Evolutionary conservation across 1,140 invertebrate genomes (phyloP).

Genomic region (Elymnias hypermnestra): DNA sequence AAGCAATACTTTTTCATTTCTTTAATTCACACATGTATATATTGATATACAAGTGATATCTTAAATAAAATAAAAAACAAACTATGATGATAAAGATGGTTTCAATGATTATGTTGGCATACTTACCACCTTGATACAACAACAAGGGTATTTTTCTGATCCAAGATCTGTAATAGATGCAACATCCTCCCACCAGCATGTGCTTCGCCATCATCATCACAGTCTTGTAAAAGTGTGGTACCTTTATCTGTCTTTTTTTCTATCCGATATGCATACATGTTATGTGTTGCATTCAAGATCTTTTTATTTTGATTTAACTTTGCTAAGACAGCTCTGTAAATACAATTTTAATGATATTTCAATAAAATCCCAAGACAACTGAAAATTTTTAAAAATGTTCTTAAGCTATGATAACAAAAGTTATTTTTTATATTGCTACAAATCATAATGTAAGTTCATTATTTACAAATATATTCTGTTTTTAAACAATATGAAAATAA

Average conservation of each 20-base stretch:
- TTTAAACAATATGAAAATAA: too few species aligned
- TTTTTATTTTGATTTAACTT: slow-evolving; percentile 85
- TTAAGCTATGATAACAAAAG: too few species aligned
- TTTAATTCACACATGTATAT: too few species aligned
- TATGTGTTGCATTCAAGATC: slow-evolving; percentile 88
- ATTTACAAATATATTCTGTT: too few species aligned
- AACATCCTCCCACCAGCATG: slow-evolving; percentile 87
- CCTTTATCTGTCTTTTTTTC: slow-evolving; percentile 43
- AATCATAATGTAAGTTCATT: neutral
- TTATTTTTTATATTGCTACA: too few species aligned
- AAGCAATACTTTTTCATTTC: slow-evolving; percentile 9
- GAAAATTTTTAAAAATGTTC: too few species aligned
- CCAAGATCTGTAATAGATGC: slow-evolving; percentile 86
- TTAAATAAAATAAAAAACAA: too few species aligned
- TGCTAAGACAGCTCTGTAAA: slow-evolving; percentile 77
- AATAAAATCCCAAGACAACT: too few species aligned
- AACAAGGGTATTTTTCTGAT: slow-evolving; percentile 85
- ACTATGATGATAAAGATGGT: slow-evolving; percentile 1
- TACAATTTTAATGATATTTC: too few species aligned
- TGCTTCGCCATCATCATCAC: slow-evolving; percentile 92
- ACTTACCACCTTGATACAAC: slow-evolving; percentile 87
- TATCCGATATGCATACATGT: slow-evolving; percentile 85
- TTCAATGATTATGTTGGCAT: neutral
- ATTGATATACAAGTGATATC: too few species aligned
- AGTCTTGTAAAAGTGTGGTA: slow-evolving; percentile 78